These are phyloP conservation scores for Hippocampus comes DNA, from an alignment of 2,113 vertebrate species.

Conservation along the genomic window DNA sequence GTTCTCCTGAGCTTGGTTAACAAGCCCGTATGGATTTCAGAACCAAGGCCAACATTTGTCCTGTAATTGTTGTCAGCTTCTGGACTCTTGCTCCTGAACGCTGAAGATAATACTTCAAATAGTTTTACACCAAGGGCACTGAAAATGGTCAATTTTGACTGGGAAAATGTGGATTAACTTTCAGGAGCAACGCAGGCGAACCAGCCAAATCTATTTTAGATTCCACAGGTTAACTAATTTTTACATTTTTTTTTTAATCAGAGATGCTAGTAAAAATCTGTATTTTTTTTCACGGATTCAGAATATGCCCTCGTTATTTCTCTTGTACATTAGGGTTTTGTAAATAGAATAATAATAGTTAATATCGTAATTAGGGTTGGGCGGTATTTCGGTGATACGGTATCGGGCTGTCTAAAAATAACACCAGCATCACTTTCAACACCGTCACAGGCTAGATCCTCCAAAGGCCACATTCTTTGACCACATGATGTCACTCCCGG, in stretches of 20 bases:
- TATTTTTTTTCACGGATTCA: too few relatives aligned
- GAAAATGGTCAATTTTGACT: background rate
- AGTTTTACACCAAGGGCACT: background rate
- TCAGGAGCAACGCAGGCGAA: background rate
- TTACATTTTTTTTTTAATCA: background rate
- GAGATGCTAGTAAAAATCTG: too few relatives aligned
- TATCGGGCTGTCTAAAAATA: too few relatives aligned
- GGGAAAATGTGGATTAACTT: background rate
- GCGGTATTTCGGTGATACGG: too few relatives aligned
- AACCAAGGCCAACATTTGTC: slow-evolving; percentile 30
- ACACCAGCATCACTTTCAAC: too few relatives aligned
- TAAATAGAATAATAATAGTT: too few relatives aligned
- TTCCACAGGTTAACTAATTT: background rate
- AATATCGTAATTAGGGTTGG: too few relatives aligned
- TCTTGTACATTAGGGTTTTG: too few relatives aligned
- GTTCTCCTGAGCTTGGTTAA: slow-evolving; percentile 41
- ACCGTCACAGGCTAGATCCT: too few relatives aligned
- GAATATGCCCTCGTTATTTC: too few relatives aligned
- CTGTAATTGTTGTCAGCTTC: slow-evolving; percentile 22
- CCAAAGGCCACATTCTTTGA: too few relatives aligned
- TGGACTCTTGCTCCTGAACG: slow-evolving; percentile 12
- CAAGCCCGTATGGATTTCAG: slow-evolving; percentile 45
- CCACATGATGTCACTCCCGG: too few relatives aligned
- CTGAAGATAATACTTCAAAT: slow-evolving; percentile 10
- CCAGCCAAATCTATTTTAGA: background rate